Evolutionary conservation across 2,797 vertebrate species (phyloP), one percentile per base, ranked within the genome.

Genomic region (Pempheris klunzingeri): DNA sequence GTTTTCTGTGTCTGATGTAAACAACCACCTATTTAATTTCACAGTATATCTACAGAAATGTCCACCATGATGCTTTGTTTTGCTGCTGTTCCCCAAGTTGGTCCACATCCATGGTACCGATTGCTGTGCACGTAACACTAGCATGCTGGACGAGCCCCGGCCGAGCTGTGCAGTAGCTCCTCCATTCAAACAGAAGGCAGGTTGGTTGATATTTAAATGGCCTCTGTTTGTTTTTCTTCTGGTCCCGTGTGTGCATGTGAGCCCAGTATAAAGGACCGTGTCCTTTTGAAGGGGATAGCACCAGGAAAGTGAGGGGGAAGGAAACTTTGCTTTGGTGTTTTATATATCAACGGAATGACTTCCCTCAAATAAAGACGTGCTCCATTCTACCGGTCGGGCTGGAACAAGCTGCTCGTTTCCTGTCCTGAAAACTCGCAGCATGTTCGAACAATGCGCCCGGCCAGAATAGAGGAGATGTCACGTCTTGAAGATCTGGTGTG

Each of bases 291-390:
- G 92, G 86, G 90, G 89, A 93, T 93, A 88, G 84, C 89, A 92
- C 89, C 92, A 91, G 93, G 95, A 95, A 93, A 93, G 89, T 83
- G 54, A 81, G 68, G 83, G 83, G 94, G 94, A 94, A 95, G 94
- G 94, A 95, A 95, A 93, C 85, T 67, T 88, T 88, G 89, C 93
- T 94, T 94, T 94, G 93, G 93, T 95, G 93, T 94, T 94, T 93
- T 93, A 93, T 94, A 92, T 94, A 94, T 94, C 93, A 92, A 91
- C 92, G 91, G 93, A 95, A 95, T 94, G 92, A 95, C 94, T 95
- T 95, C 94, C 95, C 90, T 88, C 94, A 85, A 93, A 95, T 94
- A 94, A 94, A 95, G 92, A 88, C 81, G 72, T 86, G 85, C 87
- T 93, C 93, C 92, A 84, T 90, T 91, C 80, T 77, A 88, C 86